Conservation (phyloP, 2,113 vertebrate species). For the Rhizomys pruinosus region DNA sequence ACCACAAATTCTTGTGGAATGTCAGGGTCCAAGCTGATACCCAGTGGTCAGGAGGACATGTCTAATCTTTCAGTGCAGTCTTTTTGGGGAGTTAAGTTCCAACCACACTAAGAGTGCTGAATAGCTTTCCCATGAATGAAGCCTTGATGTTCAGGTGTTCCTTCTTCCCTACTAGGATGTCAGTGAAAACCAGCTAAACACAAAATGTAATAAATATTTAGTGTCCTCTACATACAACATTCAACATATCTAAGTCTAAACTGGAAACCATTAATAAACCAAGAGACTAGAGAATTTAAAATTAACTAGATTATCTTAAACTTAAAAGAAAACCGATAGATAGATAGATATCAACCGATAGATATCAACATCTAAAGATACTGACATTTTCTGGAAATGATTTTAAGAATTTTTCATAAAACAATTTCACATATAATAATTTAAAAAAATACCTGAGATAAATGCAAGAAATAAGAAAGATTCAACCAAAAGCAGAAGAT, state of each 20-base stretch:
- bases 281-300: too few species aligned
- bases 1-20: not conserved
- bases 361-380: not conserved
- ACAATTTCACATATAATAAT: not conserved
- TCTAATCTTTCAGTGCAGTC: rapidly evolving
- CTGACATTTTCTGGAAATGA: not conserved
- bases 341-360: too few species aligned
- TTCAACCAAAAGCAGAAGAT: not conserved
- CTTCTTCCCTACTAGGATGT: too few species aligned
- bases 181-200: not conserved
- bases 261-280: not conserved
- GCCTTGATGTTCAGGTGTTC: too few species aligned
- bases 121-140: rapidly evolving
- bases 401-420: not conserved
- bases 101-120: not conserved
- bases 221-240: not conserved
- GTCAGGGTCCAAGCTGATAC: not conserved
- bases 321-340: too few species aligned
- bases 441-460: not conserved
- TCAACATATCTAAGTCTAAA: not conserved
- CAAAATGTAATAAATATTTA: not conserved
- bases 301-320: too few species aligned
- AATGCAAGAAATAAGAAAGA: not conserved
- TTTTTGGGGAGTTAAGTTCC: not conserved
- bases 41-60: not conserved